These are phyloP conservation scores for Anarsia innoxiella DNA, from an alignment of 2,888 invertebrate species.

Conservation along the genomic window DNA sequence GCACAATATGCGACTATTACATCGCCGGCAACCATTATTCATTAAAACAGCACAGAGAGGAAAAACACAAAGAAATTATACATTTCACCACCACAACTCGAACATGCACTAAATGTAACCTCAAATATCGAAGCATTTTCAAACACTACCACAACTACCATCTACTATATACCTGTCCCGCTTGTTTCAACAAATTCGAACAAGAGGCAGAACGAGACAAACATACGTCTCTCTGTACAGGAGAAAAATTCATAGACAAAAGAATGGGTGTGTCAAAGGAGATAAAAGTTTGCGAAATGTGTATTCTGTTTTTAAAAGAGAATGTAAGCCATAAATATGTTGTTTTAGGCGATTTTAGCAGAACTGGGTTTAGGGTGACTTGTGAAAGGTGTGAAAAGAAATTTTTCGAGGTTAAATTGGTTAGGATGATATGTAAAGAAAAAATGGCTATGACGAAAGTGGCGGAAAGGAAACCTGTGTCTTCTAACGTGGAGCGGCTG, in stretches of 20 bases:
- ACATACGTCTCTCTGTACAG: neutral
- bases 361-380: constrained; percentile 18
- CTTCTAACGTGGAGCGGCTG: constrained; percentile 29
- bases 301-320: constrained; percentile 28
- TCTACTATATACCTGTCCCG: constrained; percentile 6
- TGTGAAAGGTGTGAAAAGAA: constrained; percentile 27
- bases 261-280: constrained; percentile 14
- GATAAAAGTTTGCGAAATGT: constrained; percentile 28
- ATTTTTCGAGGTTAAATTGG: constrained; percentile 30
- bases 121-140: constrained; percentile 11
- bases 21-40: constrained; percentile 19
- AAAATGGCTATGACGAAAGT: neutral
- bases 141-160: constrained; percentile 22
- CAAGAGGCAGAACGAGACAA: constrained; percentile 2
- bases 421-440: constrained; percentile 14
- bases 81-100: neutral
- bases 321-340: constrained; percentile 18
- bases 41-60: constrained; percentile 15
- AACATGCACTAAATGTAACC: constrained; percentile 13
- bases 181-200: constrained; percentile 11
- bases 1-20: constrained; percentile 31
- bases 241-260: too few species aligned
- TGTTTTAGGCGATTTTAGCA: constrained; percentile 15
- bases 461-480: constrained; percentile 11
- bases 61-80: constrained; percentile 4